Conservation (phyloP, 2,797 vertebrate species). For the Oryzias dopingdopingensis region DNA sequence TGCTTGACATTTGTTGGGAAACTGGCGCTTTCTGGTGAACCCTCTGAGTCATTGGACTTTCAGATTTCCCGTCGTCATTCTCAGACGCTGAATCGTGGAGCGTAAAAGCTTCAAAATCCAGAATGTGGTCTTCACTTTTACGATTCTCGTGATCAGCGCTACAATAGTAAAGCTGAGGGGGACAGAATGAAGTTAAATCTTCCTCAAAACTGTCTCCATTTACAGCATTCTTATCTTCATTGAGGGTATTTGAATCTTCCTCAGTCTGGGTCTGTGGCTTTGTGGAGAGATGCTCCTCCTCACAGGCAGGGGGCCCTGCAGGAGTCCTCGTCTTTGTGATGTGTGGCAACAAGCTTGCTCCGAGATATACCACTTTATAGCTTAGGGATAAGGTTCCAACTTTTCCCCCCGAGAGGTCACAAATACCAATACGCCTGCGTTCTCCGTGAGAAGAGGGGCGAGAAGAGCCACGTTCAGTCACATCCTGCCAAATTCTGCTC, state of each 20-base stretch:
- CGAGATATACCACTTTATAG: constrained; percentile 81
- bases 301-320: constrained; percentile 1
- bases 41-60: background rate
- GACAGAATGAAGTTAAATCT: constrained; percentile 73
- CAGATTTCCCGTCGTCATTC: constrained; percentile 10
- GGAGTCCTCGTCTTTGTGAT: constrained; percentile 38
- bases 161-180: constrained; percentile 84
- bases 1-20: background rate
- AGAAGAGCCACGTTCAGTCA: constrained; percentile 42
- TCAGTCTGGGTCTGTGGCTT: no score
- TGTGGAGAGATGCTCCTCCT: background rate
- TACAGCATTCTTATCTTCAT: constrained; percentile 30
- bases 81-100: constrained; percentile 50
- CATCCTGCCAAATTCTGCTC: constrained; percentile 63
- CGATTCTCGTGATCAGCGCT: constrained; percentile 37
- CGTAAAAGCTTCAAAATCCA: constrained; percentile 29
- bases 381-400: constrained; percentile 78
- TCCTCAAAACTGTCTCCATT: constrained; percentile 37
- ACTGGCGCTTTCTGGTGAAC: constrained; percentile 12
- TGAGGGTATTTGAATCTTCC: constrained; percentile 6
- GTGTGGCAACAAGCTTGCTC: constrained; percentile 58
- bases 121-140: constrained; percentile 21
- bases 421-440: constrained; percentile 58
- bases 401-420: constrained; percentile 65
- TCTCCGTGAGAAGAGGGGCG: constrained; percentile 64